These are phyloP conservation scores for Pygoscelis antarcticus DNA, from an alignment of 2,113 vertebrate genomes.

Conservation along the genomic window DNA sequence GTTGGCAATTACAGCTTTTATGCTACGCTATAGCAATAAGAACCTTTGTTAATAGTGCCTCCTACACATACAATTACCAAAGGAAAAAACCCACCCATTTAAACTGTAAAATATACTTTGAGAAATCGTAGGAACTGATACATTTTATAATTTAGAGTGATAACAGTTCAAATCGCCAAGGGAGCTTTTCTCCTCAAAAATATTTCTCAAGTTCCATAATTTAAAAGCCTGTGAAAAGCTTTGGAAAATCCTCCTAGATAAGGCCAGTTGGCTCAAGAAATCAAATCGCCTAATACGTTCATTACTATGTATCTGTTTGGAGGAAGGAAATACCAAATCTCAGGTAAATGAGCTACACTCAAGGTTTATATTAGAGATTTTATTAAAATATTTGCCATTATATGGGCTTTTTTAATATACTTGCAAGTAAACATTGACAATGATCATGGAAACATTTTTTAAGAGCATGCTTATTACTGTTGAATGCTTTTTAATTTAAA, in stretches of 20 bases:
- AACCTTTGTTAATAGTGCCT: conserved; percentile 44
- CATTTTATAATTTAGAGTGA: conserved; percentile 29
- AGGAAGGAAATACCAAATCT: not conserved
- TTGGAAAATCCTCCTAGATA: not conserved
- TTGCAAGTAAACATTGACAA: not conserved
- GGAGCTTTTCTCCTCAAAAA: conserved; percentile 1
- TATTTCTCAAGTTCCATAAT: not conserved
- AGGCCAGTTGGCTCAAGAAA: not conserved
- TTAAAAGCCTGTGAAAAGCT: conserved; percentile 17
- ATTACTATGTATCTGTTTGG: not conserved
- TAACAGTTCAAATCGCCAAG: conserved; percentile 19
- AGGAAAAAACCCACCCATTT: conserved; percentile 9
- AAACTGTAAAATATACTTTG: not conserved
- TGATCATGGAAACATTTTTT: not conserved
- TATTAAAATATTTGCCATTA: not conserved
- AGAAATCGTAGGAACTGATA: conserved; percentile 35
- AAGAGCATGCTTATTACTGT: not conserved
- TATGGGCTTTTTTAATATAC: not conserved
- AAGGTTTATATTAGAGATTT: not conserved
- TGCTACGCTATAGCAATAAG: not conserved
- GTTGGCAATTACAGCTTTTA: conserved; percentile 46
- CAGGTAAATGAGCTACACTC: not conserved
- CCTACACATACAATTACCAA: conserved; percentile 39
- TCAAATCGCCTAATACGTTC: not conserved
- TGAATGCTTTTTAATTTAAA: not conserved